Percentiles rank a stretch among this genome's conserved stretches.
These are phyloP conservation scores for Zoanthus sansibaricus DNA, from an alignment of 92 coral and sea anemone genomes.

Conservation along the genomic window DNA sequence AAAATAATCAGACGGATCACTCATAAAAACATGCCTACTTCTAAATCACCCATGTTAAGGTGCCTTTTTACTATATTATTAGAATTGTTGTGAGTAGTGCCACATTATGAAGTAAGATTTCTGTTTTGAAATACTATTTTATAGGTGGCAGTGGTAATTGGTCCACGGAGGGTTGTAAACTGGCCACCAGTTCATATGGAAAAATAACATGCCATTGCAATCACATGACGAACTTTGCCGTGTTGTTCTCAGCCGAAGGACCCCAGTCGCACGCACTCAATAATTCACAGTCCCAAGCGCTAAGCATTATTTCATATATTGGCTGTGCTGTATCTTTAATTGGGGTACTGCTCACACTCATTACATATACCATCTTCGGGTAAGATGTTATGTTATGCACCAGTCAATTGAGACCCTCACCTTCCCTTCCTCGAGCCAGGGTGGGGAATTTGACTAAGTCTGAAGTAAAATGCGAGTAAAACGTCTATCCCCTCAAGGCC, in stretches of 20 bases:
- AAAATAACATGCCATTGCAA: constrained; percentile 60
- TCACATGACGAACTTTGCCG: constrained; percentile 64
- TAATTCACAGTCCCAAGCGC: constrained; percentile 55
- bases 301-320: constrained; percentile 80
- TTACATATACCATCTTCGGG: constrained; percentile 83
- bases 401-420: too few relatives aligned
- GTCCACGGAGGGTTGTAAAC: constrained; percentile 51
- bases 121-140: background rate
- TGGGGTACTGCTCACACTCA: constrained; percentile 78
- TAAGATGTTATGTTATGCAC: background rate
- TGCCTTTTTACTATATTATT: too few relatives aligned
- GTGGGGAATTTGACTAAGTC: too few relatives aligned
- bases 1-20: too few relatives aligned
- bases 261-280: constrained; percentile 27
- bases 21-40: too few relatives aligned
- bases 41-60: too few relatives aligned
- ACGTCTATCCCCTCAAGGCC: too few relatives aligned
- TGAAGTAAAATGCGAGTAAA: too few relatives aligned
- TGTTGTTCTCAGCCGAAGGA: constrained; percentile 33
- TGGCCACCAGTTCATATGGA: constrained; percentile 18
- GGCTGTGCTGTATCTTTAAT: constrained; percentile 90
- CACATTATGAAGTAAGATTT: background rate
- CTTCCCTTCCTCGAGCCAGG: too few relatives aligned
- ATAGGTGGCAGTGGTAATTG: constrained; percentile 40
- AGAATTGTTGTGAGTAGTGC: too few relatives aligned